These are phyloP conservation scores for Leucosticte australis DNA, from an alignment of 2,113 vertebrate species.

Conservation along the genomic window DNA sequence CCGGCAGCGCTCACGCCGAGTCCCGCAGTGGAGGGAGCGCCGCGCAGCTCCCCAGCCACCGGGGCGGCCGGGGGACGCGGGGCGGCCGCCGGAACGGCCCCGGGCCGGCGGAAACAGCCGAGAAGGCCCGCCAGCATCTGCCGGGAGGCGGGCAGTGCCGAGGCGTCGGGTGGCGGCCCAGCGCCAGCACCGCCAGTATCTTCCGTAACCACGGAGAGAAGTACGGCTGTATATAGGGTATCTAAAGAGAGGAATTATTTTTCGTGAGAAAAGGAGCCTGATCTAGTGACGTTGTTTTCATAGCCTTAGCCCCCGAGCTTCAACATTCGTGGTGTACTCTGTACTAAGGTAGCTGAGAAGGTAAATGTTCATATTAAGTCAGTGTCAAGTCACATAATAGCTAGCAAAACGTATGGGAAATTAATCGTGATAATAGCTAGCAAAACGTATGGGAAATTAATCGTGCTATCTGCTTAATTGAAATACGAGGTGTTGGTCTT, in stretches of 20 bases:
- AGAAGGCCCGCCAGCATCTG: neutral
- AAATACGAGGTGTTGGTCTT: neutral
- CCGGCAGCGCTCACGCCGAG: neutral
- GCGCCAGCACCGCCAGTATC: neutral
- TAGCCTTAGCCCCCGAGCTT: constrained; percentile 18
- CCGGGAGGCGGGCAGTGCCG: neutral
- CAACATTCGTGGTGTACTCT: constrained; percentile 19
- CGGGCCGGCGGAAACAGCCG: neutral
- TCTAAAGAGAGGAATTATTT: constrained; percentile 46
- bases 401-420: constrained; percentile 24
- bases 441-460: neutral
- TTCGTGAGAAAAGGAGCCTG: constrained; percentile 23
- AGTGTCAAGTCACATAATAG: constrained; percentile 35
- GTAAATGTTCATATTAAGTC: constrained; percentile 44
- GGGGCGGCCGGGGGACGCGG: neutral
- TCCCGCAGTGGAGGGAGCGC: neutral
- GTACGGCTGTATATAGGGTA: neutral
- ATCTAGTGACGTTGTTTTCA: neutral
- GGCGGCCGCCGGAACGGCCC: too few relatives aligned
- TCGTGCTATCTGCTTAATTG: constrained; percentile 41
- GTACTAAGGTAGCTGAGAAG: constrained; percentile 19
- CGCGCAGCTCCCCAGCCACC: neutral
- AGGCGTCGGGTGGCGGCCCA: neutral
- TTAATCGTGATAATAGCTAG: constrained; percentile 39
- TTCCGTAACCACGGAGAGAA: neutral